A percentile compares a stretch with the other conserved stretches of the same genome.
Conservation (phyloP, 1,140 invertebrate genomes). For the Probaryconus sp. region DNA sequence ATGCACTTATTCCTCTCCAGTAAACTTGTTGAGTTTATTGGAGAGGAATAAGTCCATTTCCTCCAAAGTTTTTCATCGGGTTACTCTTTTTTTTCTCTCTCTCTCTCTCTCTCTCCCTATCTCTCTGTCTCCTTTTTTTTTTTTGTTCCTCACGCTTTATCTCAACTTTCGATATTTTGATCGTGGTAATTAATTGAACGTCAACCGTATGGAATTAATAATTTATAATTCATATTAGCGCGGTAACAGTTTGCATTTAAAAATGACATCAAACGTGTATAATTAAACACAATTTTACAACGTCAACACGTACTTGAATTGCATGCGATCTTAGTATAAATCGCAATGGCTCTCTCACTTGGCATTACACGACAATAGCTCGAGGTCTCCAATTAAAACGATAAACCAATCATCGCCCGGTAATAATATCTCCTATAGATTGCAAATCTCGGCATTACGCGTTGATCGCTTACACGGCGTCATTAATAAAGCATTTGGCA, state of each 20-base stretch:
- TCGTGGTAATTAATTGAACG: constrained; percentile 26
- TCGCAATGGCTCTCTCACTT: constrained; percentile 10
- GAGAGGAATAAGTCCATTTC: no score
- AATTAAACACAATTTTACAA: constrained; percentile 20
- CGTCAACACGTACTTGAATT: constrained; percentile 17
- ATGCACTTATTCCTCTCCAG: no score
- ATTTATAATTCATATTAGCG: constrained; percentile 37
- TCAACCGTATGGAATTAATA: constrained; percentile 35
- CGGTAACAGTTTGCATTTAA: constrained; percentile 21
- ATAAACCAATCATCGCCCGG: constrained; percentile 37
- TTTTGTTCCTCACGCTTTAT: no score
- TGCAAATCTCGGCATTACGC: constrained; percentile 23
- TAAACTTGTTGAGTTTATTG: no score
- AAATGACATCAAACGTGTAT: constrained; percentile 19
- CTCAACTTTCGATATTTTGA: neutral
- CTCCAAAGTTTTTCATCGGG: no score
- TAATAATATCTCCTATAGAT: constrained; percentile 31
- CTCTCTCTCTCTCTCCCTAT: no score
- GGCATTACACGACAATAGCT: constrained; percentile 24
- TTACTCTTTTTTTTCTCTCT: no score
- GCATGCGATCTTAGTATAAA: constrained; percentile 2
- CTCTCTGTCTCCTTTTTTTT: no score
- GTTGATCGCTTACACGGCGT: constrained; percentile 30
- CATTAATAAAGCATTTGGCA: constrained; percentile 43
- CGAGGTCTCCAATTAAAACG: constrained; percentile 41